A percentile compares a stretch with the other conserved stretches of the same genome.
Conservation (phyloP, 2,888 invertebrate genomes). For the Lamellibrachia columna region DNA sequence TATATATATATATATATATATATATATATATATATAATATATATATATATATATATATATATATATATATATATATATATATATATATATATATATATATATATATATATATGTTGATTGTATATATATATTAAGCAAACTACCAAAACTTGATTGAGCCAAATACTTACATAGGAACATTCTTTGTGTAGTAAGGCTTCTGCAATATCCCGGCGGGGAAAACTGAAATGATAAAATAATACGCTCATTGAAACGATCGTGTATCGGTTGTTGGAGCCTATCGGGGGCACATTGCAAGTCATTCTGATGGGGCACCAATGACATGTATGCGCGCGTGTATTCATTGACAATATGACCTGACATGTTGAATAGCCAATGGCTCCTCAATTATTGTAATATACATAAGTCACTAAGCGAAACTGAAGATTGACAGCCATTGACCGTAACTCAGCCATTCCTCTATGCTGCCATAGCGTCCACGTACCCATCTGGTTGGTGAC, state of each 20-base stretch:
- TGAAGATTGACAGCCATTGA: no score
- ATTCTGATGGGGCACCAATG: no score
- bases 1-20: no score
- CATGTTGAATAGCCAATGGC: not conserved
- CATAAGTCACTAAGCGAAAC: not conserved
- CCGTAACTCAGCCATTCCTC: no score
- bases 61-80: no score
- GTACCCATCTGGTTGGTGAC: conserved; percentile 19
- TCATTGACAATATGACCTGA: not conserved
- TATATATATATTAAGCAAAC: not conserved
- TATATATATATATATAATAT: no score
- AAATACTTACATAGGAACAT: not conserved
- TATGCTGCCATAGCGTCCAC: not conserved
- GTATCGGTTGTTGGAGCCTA: not conserved
- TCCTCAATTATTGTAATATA: not conserved
- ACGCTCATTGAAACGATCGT: not conserved
- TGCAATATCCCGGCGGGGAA: not conserved
- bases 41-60: no score
- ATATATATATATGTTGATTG: no score
- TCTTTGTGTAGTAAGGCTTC: not conserved
- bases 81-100: no score
- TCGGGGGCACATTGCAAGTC: not conserved
- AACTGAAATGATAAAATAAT: not conserved
- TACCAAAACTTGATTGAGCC: not conserved
- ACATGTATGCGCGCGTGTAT: not conserved